These are phyloP conservation scores for Drosophila triauraria DNA, from an alignment of 1,140 invertebrate species.

Conservation along the genomic window DNA sequence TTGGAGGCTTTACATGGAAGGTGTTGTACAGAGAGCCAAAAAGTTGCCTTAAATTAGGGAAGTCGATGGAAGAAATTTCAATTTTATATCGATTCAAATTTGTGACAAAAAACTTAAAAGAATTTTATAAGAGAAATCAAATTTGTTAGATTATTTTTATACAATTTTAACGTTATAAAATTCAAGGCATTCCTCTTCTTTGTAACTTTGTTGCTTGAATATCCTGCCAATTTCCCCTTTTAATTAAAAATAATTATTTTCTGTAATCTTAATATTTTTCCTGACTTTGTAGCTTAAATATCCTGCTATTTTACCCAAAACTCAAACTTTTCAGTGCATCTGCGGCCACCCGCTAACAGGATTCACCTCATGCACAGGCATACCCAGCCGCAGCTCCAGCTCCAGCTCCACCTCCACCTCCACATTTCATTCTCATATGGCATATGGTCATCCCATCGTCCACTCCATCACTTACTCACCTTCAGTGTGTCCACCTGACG, in stretches of 20 bases:
- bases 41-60: neutral
- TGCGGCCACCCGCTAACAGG: neutral
- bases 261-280: no score
- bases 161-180: no score
- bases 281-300: no score
- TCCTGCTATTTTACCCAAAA: no score
- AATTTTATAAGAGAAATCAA: no score
- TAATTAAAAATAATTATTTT: no score
- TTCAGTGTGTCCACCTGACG: constrained; percentile 90
- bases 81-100: no score
- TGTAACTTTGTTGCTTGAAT: no score
- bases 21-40: neutral
- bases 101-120: no score
- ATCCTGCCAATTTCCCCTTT: no score
- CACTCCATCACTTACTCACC: constrained; percentile 79
- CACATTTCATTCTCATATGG: constrained; percentile 45
- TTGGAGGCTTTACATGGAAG: neutral
- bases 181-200: no score
- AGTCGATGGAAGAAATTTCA: neutral
- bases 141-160: no score
- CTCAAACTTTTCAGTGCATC: neutral
- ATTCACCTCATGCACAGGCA: constrained; percentile 13
- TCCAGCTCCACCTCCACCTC: neutral
- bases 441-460: constrained; percentile 3
- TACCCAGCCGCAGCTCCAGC: neutral